Conservation (phyloP, 92 coral and sea anemone genomes). For the Metridium senile region DNA sequence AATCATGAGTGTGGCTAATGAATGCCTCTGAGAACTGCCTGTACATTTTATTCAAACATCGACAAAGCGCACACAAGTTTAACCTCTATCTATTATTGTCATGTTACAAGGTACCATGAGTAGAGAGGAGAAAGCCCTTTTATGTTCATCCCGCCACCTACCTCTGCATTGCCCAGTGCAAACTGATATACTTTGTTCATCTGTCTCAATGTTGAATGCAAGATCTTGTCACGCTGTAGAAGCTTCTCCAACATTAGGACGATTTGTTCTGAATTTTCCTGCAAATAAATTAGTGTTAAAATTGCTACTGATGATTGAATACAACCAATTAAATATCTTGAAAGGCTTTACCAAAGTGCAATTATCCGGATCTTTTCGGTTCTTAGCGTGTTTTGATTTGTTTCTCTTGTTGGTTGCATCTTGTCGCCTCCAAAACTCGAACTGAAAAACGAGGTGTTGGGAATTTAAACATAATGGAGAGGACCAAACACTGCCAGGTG, state of each 20-base stretch:
- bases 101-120: too few species aligned
- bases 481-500: too few species aligned
- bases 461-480: too few species aligned
- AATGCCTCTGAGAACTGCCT: too few species aligned
- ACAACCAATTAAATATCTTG: too few species aligned
- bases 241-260: constrained; percentile 91
- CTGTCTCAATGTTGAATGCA: constrained; percentile 89
- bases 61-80: too few species aligned
- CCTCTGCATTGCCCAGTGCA: constrained; percentile 87
- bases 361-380: constrained; percentile 63
- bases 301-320: too few species aligned
- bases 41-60: too few species aligned
- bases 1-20: too few species aligned
- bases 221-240: constrained; percentile 80
- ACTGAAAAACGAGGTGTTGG: constrained; percentile 58
- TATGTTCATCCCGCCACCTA: not conserved
- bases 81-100: too few species aligned
- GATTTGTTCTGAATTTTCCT: constrained; percentile 85
- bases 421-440: constrained; percentile 85
- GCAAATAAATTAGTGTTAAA: too few species aligned
- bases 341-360: constrained; percentile 58
- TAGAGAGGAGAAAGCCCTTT: too few species aligned
- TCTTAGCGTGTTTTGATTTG: constrained; percentile 61
- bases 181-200: constrained; percentile 84
- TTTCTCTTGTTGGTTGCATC: constrained; percentile 86